Base-by-base conservation (phyloP, 2,797 vertebrate genomes). In the Synanceia verrucosa region DNA sequence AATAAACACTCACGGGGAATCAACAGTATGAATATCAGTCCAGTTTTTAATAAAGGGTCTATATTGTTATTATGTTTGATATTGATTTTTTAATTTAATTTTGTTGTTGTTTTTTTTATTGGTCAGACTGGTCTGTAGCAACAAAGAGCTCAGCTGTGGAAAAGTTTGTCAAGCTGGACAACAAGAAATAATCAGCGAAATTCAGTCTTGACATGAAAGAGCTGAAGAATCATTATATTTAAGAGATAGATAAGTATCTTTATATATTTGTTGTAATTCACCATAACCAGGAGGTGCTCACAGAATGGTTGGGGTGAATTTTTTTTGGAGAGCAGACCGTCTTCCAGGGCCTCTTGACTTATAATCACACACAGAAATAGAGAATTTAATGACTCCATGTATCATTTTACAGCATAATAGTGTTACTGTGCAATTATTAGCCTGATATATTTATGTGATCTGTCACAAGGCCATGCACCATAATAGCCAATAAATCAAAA, bases 401-500 rank as follows among this genome's bases (percentile, higher is more conserved):
- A 47, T 58, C 4, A 5, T 14, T 50, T 33, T n/a, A 43, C 18
- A 19, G 13, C 23, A 58, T 26, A 16, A 26, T 26, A 46, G 23
- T 33, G 2, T 47, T 9, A 41, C 4, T 23, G 33, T 53, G 29
- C 2, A 1, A 6, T 18, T 6, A 43, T 24, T 39, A 33, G 4
- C 9, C 28, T 60, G n/a, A 1, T 53, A 43, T 21, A 44, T 41
- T 29, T 6, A 41, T 31, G 21, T 67, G 24, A n/a, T 24, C 9
- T 50, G 14, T 51, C 36, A 52, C 6, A n/a, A 76, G 34, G 61
- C 16, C 51, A 55, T 41, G 66, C 47, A 71, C 59, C 48, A 37
- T 6, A 52, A 37, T 6, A 52, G 21, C 14, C 26, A 56, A 47
- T 66, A 39, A 59, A 74, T 48, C 21, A 18, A 19, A 2, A 46